Evolutionary conservation across 2,113 vertebrate genomes (phyloP).

Genomic region (Brachyhypopomus occidentalis): DNA sequence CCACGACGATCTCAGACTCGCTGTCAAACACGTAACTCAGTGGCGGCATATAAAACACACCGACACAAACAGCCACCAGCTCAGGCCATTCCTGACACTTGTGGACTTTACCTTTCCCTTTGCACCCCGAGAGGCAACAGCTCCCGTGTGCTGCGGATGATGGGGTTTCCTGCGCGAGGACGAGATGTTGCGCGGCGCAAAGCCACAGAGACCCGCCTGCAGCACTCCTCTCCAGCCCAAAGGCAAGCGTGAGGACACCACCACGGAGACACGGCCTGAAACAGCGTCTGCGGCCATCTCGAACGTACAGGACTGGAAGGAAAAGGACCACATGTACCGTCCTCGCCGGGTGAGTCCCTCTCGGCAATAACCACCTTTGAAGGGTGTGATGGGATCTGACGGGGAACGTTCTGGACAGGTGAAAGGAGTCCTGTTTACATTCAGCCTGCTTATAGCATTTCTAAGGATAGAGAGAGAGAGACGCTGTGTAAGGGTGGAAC

Average conservation of each 20-base stretch:
- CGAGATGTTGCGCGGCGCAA: constrained; percentile 34
- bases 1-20: not conserved
- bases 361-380: not conserved
- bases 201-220: constrained; percentile 4
- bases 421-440: not conserved
- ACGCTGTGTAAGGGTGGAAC: not conserved
- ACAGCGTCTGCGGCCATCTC: constrained; percentile 19
- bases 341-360: not conserved
- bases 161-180: constrained; percentile 22
- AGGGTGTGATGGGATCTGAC: too few relatives aligned
- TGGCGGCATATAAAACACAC: constrained; percentile 27
- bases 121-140: constrained; percentile 3
- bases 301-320: constrained; percentile 2
- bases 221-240: constrained; percentile 2
- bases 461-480: not conserved
- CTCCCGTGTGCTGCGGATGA: constrained; percentile 21
- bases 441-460: not conserved
- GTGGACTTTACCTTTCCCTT: constrained; percentile 37
- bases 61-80: not conserved
- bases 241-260: constrained; percentile 37
- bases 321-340: not conserved
- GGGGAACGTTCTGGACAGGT: too few relatives aligned
- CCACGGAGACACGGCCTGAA: constrained; percentile 22
- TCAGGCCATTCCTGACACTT: constrained; percentile 21
- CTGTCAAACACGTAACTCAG: constrained; percentile 26